A percentile compares a stretch with the other conserved stretches of the same genome.
phyloP scores from a whole-genome alignment of 2,797 vertebrate species.

The Sciaenops ocellatus region DNA sequence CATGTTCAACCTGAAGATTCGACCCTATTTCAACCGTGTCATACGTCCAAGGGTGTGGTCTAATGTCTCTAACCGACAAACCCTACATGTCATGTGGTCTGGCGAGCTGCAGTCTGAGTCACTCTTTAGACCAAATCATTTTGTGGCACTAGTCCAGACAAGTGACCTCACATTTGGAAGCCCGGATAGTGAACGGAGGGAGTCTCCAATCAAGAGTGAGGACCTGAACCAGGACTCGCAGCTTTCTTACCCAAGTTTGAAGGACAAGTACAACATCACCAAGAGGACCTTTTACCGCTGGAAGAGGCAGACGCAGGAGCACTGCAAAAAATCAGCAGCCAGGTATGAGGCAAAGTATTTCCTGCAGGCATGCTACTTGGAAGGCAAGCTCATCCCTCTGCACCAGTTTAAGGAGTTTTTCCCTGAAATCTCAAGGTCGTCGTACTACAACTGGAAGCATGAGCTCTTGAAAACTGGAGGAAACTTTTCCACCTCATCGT shows the following conservation, averaged over 20 bases:
- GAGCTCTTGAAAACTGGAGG: constrained; percentile 88
- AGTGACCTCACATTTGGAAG: constrained; percentile 81
- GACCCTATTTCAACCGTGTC: constrained; percentile 94
- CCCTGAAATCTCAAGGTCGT: constrained; percentile 94
- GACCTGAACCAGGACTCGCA: constrained; percentile 85
- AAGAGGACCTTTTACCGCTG: constrained; percentile 97
- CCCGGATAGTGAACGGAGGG: constrained; percentile 72
- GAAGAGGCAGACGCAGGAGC: constrained; percentile 93
- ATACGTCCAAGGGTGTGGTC: constrained; percentile 89
- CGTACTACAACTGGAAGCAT: constrained; percentile 97
- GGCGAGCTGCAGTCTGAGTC: constrained; percentile 87
- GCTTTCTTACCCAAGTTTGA: constrained; percentile 89
- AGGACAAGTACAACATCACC: constrained; percentile 92
- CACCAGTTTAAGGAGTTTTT: constrained; percentile 93
- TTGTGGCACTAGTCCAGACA: constrained; percentile 90
- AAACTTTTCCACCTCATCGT: constrained; percentile 73
- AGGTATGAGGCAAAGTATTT: constrained; percentile 96
- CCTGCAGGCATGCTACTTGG: constrained; percentile 91
- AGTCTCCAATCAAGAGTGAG: constrained; percentile 79
- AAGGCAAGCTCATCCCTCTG: constrained; percentile 90
- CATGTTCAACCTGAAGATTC: constrained; percentile 96
- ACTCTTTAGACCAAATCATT: constrained; percentile 91
- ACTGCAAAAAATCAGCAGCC: constrained; percentile 91
- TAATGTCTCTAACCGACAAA: constrained; percentile 79
- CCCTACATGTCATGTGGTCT: constrained; percentile 97